Conservation (phyloP, 2,797 vertebrate species). For the Cossypha dichroa region DNA sequence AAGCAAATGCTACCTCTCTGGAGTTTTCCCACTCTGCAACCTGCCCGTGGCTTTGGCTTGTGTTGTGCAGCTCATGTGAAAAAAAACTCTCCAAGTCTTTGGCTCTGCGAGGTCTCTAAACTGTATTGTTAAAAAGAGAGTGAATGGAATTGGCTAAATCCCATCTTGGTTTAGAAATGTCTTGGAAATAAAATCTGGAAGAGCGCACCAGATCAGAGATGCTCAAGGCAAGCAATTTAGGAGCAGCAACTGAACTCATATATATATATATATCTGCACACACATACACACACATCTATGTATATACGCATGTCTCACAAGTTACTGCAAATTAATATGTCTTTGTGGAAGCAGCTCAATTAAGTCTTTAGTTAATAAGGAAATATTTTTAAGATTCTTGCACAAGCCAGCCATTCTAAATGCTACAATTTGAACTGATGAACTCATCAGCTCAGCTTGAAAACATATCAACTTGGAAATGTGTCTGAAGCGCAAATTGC, state of each 20-base stretch:
- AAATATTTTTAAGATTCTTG: not conserved
- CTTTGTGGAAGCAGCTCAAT: not conserved
- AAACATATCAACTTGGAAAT: not conserved
- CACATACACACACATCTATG: fast-evolving
- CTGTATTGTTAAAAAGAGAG: not conserved
- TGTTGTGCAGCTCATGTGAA: not conserved
- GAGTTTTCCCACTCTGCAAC: not conserved
- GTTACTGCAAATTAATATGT: not conserved
- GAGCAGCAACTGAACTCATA: not conserved
- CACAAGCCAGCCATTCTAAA: not conserved
- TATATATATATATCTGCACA: too few relatives aligned
- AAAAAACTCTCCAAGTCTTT: not conserved
- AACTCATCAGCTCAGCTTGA: slow-evolving; percentile 27
- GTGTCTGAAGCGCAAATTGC: not conserved
- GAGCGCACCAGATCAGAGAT: not conserved
- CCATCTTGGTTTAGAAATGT: not conserved
- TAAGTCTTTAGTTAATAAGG: not conserved
- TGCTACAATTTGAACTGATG: not conserved
- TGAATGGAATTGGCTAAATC: not conserved
- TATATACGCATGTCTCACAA: not conserved
- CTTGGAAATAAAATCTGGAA: not conserved
- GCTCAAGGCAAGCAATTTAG: not conserved
- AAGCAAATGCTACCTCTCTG: not conserved
- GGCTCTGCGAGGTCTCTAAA: not conserved
- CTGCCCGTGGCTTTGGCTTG: not conserved